These are phyloP conservation scores for Datnioides undecimradiatus DNA, from an alignment of 2,113 vertebrate species.

Conservation along the genomic window DNA sequence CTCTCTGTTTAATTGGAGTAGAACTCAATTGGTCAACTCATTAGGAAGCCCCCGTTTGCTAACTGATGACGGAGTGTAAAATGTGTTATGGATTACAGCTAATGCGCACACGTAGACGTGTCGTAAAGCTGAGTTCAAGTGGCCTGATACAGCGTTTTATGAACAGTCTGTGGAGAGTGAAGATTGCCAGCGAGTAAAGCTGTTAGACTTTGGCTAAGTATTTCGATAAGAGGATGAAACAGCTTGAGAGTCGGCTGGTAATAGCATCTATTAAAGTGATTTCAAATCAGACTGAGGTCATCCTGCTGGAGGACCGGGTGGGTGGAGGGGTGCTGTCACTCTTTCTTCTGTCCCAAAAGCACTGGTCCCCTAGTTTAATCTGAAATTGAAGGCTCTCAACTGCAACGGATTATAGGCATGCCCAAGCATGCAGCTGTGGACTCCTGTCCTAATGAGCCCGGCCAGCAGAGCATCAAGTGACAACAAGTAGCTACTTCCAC, in stretches of 20 bases:
- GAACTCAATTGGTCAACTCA: constrained; percentile 46
- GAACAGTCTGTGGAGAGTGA: background rate
- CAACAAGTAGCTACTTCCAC: constrained; percentile 55
- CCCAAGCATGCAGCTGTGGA: constrained; percentile 57
- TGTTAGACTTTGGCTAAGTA: constrained; percentile 54
- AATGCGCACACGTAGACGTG: constrained; percentile 21
- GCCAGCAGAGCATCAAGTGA: constrained; percentile 62
- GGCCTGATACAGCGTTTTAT: constrained; percentile 30
- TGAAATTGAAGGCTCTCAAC: constrained; percentile 76
- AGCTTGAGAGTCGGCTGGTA: constrained; percentile 43
- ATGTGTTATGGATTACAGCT: constrained; percentile 47
- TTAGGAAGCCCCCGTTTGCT: constrained; percentile 37
- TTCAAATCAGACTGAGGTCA: constrained; percentile 64
- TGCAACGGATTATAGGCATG: constrained; percentile 69
- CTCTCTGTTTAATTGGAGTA: constrained; percentile 57
- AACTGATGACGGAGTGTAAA: constrained; percentile 27
- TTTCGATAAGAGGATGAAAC: constrained; percentile 68
- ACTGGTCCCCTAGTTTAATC: constrained; percentile 70
- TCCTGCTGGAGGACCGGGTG: constrained; percentile 25
- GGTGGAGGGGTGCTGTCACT: constrained; percentile 39
- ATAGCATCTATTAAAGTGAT: constrained; percentile 56
- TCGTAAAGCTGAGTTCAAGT: constrained; percentile 39
- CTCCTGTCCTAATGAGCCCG: constrained; percentile 63
- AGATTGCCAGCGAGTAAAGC: constrained; percentile 57
- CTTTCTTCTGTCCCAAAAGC: constrained; percentile 60